phyloP scores from a whole-genome alignment of 2,113 vertebrate species.

The Pseudonaja textilis region DNA sequence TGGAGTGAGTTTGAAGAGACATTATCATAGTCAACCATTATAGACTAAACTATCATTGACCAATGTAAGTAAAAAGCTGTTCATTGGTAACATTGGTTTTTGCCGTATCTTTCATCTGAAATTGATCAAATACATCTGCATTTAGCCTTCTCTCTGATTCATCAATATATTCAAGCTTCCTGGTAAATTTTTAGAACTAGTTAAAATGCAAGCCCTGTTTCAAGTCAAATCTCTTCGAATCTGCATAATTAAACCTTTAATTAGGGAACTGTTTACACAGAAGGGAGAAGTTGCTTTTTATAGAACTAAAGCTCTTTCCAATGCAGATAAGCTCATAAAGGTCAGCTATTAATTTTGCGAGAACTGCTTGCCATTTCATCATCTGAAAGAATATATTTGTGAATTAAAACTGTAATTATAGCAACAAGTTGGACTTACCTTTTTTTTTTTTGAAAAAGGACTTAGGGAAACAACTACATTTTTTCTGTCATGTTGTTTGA shows the following conservation, averaged over 20 bases:
- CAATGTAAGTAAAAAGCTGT: not conserved
- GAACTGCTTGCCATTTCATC: slow-evolving; percentile 2
- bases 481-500: not conserved
- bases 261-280: not conserved
- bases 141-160: not conserved
- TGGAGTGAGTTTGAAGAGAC: not conserved
- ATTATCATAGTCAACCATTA: not conserved
- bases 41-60: not conserved
- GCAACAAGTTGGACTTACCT: not conserved
- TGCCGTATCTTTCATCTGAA: not conserved
- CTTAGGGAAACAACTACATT: not conserved
- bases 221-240: not conserved
- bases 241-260: not conserved
- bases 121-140: not conserved
- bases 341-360: slow-evolving; percentile 8
- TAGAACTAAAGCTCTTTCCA: slow-evolving; percentile 2
- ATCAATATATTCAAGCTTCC: not conserved
- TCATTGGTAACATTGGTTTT: not conserved
- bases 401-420: not conserved
- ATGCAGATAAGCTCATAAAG: not conserved
- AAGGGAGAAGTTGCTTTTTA: slow-evolving; percentile 2
- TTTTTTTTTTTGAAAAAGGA: not conserved
- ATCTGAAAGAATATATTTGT: not conserved
- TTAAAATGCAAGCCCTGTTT: not conserved
- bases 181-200: not conserved